Evolutionary conservation across 2,113 vertebrate species (phyloP), one percentile per base, ranked within the genome.

Genomic region (Eurystomus gularis): DNA sequence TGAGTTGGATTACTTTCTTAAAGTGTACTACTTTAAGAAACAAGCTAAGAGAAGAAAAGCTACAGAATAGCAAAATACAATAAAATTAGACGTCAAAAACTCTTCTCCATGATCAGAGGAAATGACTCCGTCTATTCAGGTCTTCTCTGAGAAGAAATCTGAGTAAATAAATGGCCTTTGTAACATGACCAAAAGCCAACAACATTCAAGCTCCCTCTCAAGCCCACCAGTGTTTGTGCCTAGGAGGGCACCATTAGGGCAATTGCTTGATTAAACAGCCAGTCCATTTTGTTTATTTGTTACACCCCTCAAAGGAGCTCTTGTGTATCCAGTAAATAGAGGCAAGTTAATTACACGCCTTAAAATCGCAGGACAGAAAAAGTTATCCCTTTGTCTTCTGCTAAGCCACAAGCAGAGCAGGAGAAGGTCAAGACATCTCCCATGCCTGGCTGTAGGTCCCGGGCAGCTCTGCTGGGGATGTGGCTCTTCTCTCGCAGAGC

Each of bases 201-300:
- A 95, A 31, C 72, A 46, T 61, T 78, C 81, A 92, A 57, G 61
- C 48, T 93, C 9, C 54, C 55, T 78, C 92, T 86, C 57, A 86
- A 77, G 78, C 42, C 54, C 76, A 82, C 29, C 48, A 79, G 20
- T 93, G 90, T 93, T 92, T 96, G 92, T 95, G 85, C 90, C 88
- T 55, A 33, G 82, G 64, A 96, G 94, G 85, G 87, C 62, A 88
- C 73, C 31, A 0, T 90, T 92, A 78, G 88, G 92, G 92, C 82
- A 96, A 92, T 96, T 93, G 90, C 82, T 88, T 96, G 72, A 93
- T 93, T 93, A 95, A 94, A 96, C 90, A 96, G 39, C 29, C 57
- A 83, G 93, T 90, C 78, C 61, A 87, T 96, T 84, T 93, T 95
- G 86, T 95, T 96, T 96, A 60, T 96, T 93, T 96, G 91, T 85